phyloP scores from a whole-genome alignment of 2,113 vertebrate genomes.

The Strix uralensis region DNA sequence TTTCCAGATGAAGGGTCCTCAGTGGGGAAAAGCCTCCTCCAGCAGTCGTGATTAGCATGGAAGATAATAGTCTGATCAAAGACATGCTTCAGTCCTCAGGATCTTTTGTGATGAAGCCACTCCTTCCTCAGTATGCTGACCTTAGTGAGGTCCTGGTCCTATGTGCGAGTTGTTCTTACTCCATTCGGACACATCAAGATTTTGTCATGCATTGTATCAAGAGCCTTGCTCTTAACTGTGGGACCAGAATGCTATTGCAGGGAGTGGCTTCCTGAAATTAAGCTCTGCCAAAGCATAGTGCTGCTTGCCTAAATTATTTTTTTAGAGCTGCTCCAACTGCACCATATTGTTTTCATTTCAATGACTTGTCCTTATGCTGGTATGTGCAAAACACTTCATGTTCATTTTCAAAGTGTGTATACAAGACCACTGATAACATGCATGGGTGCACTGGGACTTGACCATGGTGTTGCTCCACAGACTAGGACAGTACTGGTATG shows the following conservation, averaged over 20 bases:
- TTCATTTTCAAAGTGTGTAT: not conserved
- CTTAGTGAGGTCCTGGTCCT: not conserved
- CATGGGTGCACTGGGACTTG: not conserved
- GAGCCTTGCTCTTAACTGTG: not conserved
- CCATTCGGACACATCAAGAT: not conserved
- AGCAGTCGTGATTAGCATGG: not conserved
- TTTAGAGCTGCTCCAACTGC: not conserved
- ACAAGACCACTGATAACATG: not conserved
- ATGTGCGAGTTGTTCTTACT: accelerated
- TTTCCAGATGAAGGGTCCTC: not conserved
- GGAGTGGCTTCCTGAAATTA: not conserved
- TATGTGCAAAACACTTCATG: not conserved
- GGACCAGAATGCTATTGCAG: not conserved
- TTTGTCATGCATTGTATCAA: not conserved
- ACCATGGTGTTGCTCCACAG: not conserved
- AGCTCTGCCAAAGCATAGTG: not conserved
- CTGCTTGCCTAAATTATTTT: not conserved
- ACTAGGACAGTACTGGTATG: not conserved
- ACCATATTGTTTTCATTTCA: not conserved
- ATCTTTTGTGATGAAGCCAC: not conserved
- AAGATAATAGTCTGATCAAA: not conserved
- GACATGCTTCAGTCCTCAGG: not conserved
- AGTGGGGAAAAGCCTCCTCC: not conserved
- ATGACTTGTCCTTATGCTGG: not conserved
- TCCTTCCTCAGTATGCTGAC: not conserved